A percentile compares a stretch with the other conserved stretches of the same genome.
These are phyloP conservation scores for Caenorhabditis zanzibari DNA, from an alignment of 2,888 invertebrate species.

Conservation along the genomic window DNA sequence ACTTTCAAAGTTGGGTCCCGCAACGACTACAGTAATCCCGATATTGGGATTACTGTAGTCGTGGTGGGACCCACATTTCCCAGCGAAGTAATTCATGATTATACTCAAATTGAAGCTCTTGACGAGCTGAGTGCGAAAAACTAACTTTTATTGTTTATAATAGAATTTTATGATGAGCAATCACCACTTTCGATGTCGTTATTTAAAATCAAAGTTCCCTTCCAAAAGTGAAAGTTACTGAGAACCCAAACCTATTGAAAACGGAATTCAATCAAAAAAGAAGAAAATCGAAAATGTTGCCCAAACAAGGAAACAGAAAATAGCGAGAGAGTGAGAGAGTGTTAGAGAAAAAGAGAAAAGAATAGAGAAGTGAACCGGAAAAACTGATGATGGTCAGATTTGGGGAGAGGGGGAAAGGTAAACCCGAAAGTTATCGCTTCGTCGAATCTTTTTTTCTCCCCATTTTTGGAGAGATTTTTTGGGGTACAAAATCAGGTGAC, in stretches of 20 bases:
- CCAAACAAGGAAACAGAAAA: conserved; percentile 10
- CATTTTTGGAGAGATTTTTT: background rate
- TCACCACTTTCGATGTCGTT: too few species aligned
- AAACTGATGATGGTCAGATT: conserved; percentile 5
- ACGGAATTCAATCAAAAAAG: conserved; percentile 4
- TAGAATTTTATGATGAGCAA: too few species aligned
- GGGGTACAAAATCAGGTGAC: background rate
- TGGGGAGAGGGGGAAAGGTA: background rate
- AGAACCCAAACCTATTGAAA: background rate
- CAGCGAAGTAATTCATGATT: conserved; percentile 1
- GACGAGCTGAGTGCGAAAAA: background rate
- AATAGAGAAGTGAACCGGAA: conserved; percentile 50
- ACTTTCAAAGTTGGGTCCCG: too few species aligned
- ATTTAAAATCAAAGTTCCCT: too few species aligned
- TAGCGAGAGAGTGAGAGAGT: conserved; percentile 12
- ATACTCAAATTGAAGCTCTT: conserved; percentile 7
- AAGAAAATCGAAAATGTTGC: conserved; percentile 12
- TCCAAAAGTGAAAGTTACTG: background rate
- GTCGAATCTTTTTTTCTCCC: conserved; percentile 34
- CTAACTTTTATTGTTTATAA: background rate
- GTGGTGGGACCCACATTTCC: too few species aligned
- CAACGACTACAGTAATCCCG: too few species aligned
- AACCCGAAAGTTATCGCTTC: conserved; percentile 36
- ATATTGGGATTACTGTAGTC: too few species aligned
- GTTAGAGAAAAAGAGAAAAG: conserved; percentile 25